Evolutionary conservation across 2,888 invertebrate genomes (phyloP), one percentile per base, ranked within the genome.

Genomic region (Antheraea assamensis): DNA sequence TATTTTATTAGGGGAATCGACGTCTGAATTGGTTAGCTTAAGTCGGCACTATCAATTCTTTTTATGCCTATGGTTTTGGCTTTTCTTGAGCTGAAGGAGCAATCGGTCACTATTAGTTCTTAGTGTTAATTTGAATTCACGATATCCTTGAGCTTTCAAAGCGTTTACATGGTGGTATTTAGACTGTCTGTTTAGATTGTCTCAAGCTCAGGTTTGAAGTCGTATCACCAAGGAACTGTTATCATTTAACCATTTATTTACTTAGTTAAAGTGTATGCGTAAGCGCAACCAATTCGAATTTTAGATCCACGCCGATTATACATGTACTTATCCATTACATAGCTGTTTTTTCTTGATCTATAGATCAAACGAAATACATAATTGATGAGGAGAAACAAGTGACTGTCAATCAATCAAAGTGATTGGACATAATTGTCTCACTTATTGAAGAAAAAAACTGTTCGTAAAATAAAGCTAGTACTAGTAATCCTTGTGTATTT

Each of bases 1-100:
- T 74, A 75, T 75, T 74, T 78, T 80, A 83, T 84, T 85, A 84
- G 84, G 75, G 73, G 79, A 88, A 91, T 85, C 89, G 92, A 89
- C 91, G 81, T 83, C 79, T 91, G 90, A 92, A 92, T 90, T 88
- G 86, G 79, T 82, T 73, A 58, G 27, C 27, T 64, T 30, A 30
- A 30, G 30, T 30, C 3, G 10, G 30, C 61, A 64, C 17, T 58
- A 58, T 24, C 3, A 61, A 27, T 61, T 30, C 3, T 64, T 64
- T 64, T 64, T 64, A 64, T 19, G 30, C 17, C 21, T 30, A 64
- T 3, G 30, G 4, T 17, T 30, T 64, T 58, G 13, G n/a, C 24
- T 58, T 24, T n/a, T 24, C 24, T 64, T 17, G 27, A 5, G 27
- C 17, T 27, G 27, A 64, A 64, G 21, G 17, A 15, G 17, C 15